phyloP scores from a whole-genome alignment of 2,888 invertebrate species.

The Pandemis cinnamomeana region DNA sequence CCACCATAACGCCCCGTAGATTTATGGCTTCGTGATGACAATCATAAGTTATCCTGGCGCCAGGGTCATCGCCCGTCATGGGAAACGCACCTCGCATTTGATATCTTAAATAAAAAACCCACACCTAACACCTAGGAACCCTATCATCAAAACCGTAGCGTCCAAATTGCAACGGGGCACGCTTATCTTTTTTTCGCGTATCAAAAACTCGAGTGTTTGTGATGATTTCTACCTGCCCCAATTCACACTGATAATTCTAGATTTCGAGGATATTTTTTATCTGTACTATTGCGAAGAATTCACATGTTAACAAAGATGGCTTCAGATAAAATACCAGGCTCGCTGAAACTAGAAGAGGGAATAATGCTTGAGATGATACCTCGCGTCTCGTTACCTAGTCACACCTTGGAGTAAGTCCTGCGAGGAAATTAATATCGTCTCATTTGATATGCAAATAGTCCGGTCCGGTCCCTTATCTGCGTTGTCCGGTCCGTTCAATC shows the following conservation, averaged over 20 bases:
- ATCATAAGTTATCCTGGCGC: conserved; percentile 35
- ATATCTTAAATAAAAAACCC: conserved; percentile 45
- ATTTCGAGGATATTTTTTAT: conserved; percentile 8
- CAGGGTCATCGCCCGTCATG: conserved; percentile 52
- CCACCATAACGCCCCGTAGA: conserved; percentile 38
- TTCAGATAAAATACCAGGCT: conserved; percentile 45
- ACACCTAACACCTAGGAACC: conserved; percentile 38
- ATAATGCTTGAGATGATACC: conserved; percentile 14
- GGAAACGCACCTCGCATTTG: conserved; percentile 52
- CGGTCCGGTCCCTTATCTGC: conserved; percentile 68
- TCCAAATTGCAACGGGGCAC: background rate
- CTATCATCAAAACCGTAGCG: conserved; percentile 18
- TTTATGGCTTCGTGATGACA: conserved; percentile 41
- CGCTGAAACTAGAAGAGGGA: conserved; percentile 50
- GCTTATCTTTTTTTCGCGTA: conserved; percentile 40
- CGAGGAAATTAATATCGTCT: conserved; percentile 78
- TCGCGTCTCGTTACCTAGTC: conserved; percentile 34
- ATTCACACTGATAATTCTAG: conserved; percentile 29
- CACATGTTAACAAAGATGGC: conserved; percentile 13
- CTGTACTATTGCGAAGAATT: conserved; percentile 9
- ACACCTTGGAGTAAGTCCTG: conserved; percentile 52
- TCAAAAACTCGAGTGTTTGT: conserved; percentile 44
- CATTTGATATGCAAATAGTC: conserved; percentile 82
- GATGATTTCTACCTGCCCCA: conserved; percentile 36
- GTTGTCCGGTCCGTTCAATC: conserved; percentile 81